Evolutionary conservation across 2,113 vertebrate species (phyloP).

Genomic region (Merops nubicus): DNA sequence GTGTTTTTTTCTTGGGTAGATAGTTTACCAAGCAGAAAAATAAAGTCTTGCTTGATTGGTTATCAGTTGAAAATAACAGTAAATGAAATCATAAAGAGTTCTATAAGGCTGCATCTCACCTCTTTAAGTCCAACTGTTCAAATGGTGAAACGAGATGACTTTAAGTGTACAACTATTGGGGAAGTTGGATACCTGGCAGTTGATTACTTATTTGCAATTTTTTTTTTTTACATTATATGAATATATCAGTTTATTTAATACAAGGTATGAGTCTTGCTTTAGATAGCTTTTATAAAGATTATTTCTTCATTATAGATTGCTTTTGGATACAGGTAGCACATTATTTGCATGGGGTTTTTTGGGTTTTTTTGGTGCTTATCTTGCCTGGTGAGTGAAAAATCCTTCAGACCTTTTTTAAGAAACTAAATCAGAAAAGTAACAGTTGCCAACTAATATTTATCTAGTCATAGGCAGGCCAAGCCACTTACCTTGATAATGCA

Average conservation of each 20-base stretch:
- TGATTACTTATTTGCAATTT: neutral
- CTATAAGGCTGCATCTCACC: neutral
- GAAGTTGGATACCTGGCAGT: neutral
- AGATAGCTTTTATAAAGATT: neutral
- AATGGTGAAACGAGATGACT: neutral
- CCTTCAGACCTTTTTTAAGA: neutral
- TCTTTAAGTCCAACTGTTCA: neutral
- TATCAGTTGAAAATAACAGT: neutral
- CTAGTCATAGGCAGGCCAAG: neutral
- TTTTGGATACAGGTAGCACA: neutral
- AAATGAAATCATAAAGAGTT: neutral
- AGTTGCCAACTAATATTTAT: neutral
- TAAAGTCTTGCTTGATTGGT: neutral
- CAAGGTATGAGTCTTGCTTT: neutral
- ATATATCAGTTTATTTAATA: neutral
- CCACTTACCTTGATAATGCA: neutral
- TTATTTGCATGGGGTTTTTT: no score
- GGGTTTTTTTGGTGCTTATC: neutral
- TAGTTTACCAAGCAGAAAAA: neutral
- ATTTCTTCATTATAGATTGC: neutral
- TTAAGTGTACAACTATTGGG: neutral
- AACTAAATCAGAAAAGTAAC: neutral
- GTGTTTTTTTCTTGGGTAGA: neutral
- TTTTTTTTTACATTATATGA: neutral
- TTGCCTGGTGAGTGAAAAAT: neutral